Percentiles rank a stretch among this genome's conserved stretches.
These are phyloP conservation scores for Spatulosminthurus flaviceps DNA, from an alignment of 2,888 invertebrate genomes.

Conservation along the genomic window DNA sequence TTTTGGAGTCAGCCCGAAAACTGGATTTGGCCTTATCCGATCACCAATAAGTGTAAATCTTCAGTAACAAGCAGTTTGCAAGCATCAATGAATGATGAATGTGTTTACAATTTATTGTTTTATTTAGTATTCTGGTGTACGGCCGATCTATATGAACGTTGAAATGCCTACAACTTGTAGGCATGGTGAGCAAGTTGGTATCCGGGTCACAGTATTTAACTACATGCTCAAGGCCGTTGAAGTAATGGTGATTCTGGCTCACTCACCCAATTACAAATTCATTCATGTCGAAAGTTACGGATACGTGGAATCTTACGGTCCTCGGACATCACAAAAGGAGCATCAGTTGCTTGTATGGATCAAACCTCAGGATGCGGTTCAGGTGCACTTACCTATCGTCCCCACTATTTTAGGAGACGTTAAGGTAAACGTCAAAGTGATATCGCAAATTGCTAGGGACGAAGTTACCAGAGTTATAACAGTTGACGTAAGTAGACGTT, in stretches of 20 bases:
- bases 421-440: constrained; percentile 79
- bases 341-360: constrained; percentile 95
- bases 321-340: constrained; percentile 89
- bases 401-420: constrained; percentile 79
- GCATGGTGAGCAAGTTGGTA: constrained; percentile 93
- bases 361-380: constrained; percentile 78
- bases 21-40: constrained; percentile 87
- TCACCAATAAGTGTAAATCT: constrained; percentile 76
- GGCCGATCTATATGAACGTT: constrained; percentile 94
- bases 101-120: not conserved
- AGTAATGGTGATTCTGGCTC: constrained; percentile 85
- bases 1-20: constrained; percentile 86
- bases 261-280: constrained; percentile 87
- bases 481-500: constrained; percentile 72
- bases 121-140: constrained; percentile 80
- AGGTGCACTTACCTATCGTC: constrained; percentile 91
- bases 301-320: constrained; percentile 80
- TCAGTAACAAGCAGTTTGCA: not conserved
- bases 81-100: not conserved
- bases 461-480: constrained; percentile 73
- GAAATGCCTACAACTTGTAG: constrained; percentile 86
- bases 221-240: constrained; percentile 86
- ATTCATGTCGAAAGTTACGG: constrained; percentile 91
- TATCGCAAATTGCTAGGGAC: constrained; percentile 78
- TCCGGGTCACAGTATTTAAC: constrained; percentile 92